These are phyloP conservation scores for Drosophila lowei DNA, from an alignment of 1,140 invertebrate genomes.

Conservation along the genomic window DNA sequence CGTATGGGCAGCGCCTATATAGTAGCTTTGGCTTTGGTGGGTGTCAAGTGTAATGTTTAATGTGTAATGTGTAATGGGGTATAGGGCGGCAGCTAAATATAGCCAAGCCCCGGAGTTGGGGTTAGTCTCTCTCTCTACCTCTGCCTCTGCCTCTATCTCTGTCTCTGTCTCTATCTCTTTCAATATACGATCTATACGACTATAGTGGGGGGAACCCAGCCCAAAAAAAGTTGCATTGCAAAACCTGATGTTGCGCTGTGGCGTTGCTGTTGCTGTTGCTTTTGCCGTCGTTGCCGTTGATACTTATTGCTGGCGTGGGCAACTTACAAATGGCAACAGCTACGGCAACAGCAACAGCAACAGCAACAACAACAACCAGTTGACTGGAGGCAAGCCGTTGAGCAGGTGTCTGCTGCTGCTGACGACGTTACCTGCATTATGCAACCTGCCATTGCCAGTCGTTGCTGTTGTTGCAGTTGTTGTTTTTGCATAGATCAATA, in stretches of 20 bases:
- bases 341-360: conserved; percentile 8
- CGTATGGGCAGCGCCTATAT: conserved; percentile 9
- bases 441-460: conserved; percentile 63
- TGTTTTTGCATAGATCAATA: conserved; percentile 68
- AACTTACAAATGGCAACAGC: conserved; percentile 68
- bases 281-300: conserved; percentile 30
- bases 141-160: too few relatives aligned
- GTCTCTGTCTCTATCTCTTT: too few relatives aligned
- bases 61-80: conserved; percentile 30
- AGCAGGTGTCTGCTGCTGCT: conserved; percentile 64
- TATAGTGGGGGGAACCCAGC: conserved; percentile 38
- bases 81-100: conserved; percentile 78
- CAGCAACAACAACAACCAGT: conserved; percentile 8
- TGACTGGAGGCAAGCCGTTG: conserved; percentile 33
- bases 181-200: not conserved
- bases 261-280: conserved; percentile 31
- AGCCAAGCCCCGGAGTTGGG: conserved; percentile 47
- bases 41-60: conserved; percentile 72
- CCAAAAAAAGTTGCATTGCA: conserved; percentile 48
- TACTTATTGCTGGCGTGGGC: conserved; percentile 61
- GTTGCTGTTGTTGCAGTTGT: conserved; percentile 16
- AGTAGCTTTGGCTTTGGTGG: conserved; percentile 53
- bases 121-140: conserved; percentile 16
- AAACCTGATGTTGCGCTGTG: conserved; percentile 58
- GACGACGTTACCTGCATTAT: conserved; percentile 64